phyloP scores from a whole-genome alignment of 2,888 invertebrate species.

The Ptycholaimellus sp. region DNA sequence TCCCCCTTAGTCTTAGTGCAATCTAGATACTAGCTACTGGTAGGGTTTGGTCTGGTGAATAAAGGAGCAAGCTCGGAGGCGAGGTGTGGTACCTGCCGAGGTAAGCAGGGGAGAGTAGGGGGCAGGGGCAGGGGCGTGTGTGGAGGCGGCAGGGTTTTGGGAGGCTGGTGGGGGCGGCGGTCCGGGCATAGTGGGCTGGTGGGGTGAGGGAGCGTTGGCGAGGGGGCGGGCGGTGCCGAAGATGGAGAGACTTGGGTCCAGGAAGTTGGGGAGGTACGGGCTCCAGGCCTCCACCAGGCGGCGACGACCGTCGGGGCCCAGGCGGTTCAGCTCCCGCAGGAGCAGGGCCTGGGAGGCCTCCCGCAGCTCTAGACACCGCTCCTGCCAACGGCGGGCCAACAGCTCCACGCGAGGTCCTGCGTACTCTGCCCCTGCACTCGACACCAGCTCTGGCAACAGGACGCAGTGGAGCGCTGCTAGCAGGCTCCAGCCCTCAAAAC shows the following conservation, averaged over 20 bases:
- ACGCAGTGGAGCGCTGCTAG: slow-evolving; percentile 87
- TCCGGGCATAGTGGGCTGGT: no score
- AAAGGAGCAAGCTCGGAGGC: no score
- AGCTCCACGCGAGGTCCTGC: slow-evolving; percentile 90
- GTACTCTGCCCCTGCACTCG: slow-evolving; percentile 31
- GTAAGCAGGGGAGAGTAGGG: no score
- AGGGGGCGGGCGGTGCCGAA: slow-evolving; percentile 15
- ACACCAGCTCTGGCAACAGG: slow-evolving; percentile 60
- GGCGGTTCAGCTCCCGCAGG: slow-evolving; percentile 63
- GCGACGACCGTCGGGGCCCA: slow-evolving; percentile 72
- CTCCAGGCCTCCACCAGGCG: slow-evolving; percentile 82
- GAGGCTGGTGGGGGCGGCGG: no score
- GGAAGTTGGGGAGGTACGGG: slow-evolving; percentile 56
- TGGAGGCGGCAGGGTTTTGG: no score
- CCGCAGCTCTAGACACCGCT: slow-evolving; percentile 76
- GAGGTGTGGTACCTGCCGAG: no score
- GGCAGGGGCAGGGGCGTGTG: no score
- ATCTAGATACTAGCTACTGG: no score
- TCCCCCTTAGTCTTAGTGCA: no score
- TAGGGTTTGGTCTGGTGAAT: no score
- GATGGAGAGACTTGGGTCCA: slow-evolving; percentile 29
- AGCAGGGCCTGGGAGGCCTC: slow-evolving; percentile 87
- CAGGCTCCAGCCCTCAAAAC: slow-evolving; percentile 68
- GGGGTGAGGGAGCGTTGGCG: slow-evolving; percentile 1
- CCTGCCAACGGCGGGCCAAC: slow-evolving; percentile 88